phyloP scores from a whole-genome alignment of 2,888 invertebrate species.

The Drosophila koepferae region DNA sequence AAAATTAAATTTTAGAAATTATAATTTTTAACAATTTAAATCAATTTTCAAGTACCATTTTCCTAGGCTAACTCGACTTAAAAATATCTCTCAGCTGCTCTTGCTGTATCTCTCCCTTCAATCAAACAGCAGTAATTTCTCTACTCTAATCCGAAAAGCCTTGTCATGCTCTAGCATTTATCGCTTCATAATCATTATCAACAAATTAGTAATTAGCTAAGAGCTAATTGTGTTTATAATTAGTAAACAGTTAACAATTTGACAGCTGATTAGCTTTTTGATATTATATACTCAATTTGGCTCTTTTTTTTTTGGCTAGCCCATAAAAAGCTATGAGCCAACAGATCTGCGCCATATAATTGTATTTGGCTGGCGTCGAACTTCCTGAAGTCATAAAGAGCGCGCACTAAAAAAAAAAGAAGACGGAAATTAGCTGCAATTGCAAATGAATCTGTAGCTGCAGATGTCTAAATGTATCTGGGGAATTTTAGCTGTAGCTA shows the following conservation, averaged over 20 bases:
- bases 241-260: slow-evolving; percentile 6
- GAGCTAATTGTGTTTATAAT: neutral
- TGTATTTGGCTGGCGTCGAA: slow-evolving; percentile 53
- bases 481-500: neutral
- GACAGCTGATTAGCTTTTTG: neutral
- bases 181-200: neutral
- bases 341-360: slow-evolving; percentile 1
- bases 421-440: slow-evolving; percentile 19
- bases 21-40: too few relatives aligned
- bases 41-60: neutral
- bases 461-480: slow-evolving; percentile 11
- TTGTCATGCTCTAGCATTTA: neutral
- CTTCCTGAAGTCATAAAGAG: slow-evolving; percentile 72
- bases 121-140: neutral
- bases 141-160: too few relatives aligned
- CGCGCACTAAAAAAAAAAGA: slow-evolving; percentile 23
- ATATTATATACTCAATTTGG: neutral
- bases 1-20: too few relatives aligned
- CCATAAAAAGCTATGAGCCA: neutral
- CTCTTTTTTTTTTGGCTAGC: neutral
- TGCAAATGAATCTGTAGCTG: slow-evolving; percentile 17
- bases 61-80: too few relatives aligned
- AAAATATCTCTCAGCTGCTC: too few relatives aligned
- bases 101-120: neutral
- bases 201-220: neutral